Conservation (phyloP, 92 coral and sea anemone species). For the Phymanthus crucifer region DNA sequence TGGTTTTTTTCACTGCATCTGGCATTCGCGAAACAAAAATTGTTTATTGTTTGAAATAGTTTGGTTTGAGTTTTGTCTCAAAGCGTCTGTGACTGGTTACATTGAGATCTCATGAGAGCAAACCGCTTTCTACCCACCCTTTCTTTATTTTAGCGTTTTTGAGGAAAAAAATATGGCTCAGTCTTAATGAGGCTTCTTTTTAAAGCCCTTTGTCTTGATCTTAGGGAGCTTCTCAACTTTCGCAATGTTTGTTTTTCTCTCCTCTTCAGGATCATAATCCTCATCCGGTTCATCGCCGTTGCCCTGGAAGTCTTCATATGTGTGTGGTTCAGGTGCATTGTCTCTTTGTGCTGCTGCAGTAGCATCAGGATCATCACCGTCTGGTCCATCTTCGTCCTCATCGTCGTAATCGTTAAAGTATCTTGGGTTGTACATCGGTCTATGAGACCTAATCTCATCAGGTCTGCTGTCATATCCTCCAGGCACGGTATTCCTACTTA, state of each 20-base stretch:
- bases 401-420: slow-evolving; percentile 55
- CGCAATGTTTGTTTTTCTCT: slow-evolving; percentile 75
- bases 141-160: neutral
- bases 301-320: slow-evolving; percentile 51
- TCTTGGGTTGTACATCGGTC: slow-evolving; percentile 43
- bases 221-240: slow-evolving; percentile 38
- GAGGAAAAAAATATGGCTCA: neutral
- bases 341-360: slow-evolving; percentile 26
- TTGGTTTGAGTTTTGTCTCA: neutral
- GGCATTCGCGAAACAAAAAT: no score
- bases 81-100: neutral
- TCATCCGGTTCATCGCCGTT: slow-evolving; percentile 63
- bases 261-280: slow-evolving; percentile 59
- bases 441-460: slow-evolving; percentile 2
- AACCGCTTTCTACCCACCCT: neutral
- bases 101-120: no score
- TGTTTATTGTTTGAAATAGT: no score
- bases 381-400: slow-evolving; percentile 49
- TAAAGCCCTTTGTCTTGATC: slow-evolving; percentile 14
- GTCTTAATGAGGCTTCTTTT: neutral
- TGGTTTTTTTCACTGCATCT: no score
- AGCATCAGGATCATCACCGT: slow-evolving; percentile 52
- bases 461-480: slow-evolving; percentile 41
- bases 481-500: slow-evolving; percentile 75
- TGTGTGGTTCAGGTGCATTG: slow-evolving; percentile 36